Conservation (phyloP, 2,113 vertebrate species). For the Martes martes region DNA sequence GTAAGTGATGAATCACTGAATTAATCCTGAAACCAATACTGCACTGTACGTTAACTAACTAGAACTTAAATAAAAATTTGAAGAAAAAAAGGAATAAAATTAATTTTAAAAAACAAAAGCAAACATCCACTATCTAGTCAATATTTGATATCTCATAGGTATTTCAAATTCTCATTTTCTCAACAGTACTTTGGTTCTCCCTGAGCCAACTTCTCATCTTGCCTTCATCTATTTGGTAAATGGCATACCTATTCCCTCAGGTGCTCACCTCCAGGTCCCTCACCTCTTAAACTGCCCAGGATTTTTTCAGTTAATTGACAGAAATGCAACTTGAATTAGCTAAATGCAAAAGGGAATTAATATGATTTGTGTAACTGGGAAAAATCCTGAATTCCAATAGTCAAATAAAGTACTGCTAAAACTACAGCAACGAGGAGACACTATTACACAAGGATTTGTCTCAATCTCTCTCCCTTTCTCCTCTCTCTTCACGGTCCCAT, state of each 20-base stretch:
- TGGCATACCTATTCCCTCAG: neutral
- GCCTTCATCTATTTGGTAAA: neutral
- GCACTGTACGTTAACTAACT: too few relatives aligned
- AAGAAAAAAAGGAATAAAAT: neutral
- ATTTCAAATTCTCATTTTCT: constrained; percentile 12
- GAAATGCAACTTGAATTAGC: neutral
- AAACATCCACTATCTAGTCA: neutral
- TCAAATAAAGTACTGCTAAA: neutral
- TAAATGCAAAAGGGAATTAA: neutral
- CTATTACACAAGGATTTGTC: neutral
- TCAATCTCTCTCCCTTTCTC: neutral
- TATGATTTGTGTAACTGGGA: neutral
- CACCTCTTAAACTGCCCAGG: neutral
- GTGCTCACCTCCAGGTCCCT: neutral
- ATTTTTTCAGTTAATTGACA: neutral
- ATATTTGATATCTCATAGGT: neutral
- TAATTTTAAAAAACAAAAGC: neutral
- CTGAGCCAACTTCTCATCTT: neutral
- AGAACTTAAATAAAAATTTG: too few relatives aligned
- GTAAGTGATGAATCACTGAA: too few relatives aligned
- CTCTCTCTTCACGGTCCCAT: neutral
- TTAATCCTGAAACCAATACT: too few relatives aligned
- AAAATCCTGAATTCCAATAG: neutral
- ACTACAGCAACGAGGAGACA: neutral
- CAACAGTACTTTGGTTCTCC: neutral